phyloP scores from a whole-genome alignment of 2,113 vertebrate genomes.

The Sciurus niger region DNA sequence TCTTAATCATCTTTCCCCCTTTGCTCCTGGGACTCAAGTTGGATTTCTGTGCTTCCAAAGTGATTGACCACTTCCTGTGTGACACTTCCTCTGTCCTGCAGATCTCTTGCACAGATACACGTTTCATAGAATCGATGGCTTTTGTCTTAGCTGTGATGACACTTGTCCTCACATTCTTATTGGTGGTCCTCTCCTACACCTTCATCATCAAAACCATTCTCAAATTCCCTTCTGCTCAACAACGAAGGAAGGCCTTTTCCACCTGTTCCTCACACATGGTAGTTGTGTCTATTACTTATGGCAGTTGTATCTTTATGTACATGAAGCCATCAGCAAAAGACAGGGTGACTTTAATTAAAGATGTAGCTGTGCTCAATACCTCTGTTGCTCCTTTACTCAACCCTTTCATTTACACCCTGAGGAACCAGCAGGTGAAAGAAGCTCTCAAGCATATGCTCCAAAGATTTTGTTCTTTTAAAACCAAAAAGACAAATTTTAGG shows the following conservation, averaged over 20 bases:
- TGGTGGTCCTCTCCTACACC: conserved; percentile 62
- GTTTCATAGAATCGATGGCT: conserved; percentile 28
- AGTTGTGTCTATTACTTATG: conserved; percentile 76
- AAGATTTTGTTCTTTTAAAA: conserved; percentile 25
- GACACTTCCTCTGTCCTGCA: conserved; percentile 38
- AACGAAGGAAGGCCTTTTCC: conserved; percentile 79
- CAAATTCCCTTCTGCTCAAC: conserved; percentile 58
- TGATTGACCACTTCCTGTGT: conserved; percentile 69
- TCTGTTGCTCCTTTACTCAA: conserved; percentile 74
- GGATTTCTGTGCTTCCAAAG: conserved; percentile 69
- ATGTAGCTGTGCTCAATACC: conserved; percentile 75
- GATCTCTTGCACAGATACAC: conserved; percentile 74
- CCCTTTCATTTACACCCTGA: conserved; percentile 86
- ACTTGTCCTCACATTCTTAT: conserved; percentile 25
- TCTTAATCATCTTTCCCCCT: conserved; percentile 60
- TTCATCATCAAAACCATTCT: conserved; percentile 70
- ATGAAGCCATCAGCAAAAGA: conserved; percentile 75
- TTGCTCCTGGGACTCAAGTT: conserved; percentile 58
- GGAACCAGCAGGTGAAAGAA: conserved; percentile 84
- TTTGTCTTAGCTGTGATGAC: conserved; percentile 68
- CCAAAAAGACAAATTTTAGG: neutral
- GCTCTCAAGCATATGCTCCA: conserved; percentile 61
- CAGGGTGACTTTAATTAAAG: conserved; percentile 77
- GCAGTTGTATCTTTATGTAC: conserved; percentile 82
- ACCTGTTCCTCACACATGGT: conserved; percentile 80